Conservation (phyloP, 1,140 invertebrate genomes). For the Aphis craccivora region DNA sequence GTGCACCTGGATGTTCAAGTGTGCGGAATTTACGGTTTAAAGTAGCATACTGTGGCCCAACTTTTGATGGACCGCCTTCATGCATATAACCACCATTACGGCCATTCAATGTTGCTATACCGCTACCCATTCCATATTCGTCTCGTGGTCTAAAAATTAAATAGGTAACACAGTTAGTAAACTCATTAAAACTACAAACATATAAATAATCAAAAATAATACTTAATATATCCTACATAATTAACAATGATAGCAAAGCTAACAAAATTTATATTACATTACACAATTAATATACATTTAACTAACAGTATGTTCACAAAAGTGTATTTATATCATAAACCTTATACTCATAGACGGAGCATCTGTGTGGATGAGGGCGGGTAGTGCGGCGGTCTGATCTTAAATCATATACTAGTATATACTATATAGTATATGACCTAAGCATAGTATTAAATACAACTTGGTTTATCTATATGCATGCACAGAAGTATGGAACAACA, state of each 20-base stretch:
- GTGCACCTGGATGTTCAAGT: constrained; percentile 61
- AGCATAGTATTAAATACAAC: too few relatives aligned
- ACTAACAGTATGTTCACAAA: not conserved
- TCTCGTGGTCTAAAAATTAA: constrained; percentile 67
- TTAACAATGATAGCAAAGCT: constrained; percentile 35
- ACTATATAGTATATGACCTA: too few relatives aligned
- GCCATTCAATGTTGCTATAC: constrained; percentile 63
- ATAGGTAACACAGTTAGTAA: constrained; percentile 66
- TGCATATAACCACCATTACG: constrained; percentile 39
- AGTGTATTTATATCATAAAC: too few relatives aligned
- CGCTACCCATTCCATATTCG: constrained; percentile 67
- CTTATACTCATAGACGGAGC: too few relatives aligned
- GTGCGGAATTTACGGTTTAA: constrained; percentile 63
- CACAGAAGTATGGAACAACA: too few relatives aligned
- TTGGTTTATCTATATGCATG: too few relatives aligned
- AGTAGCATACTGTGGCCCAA: constrained; percentile 75
- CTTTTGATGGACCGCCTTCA: constrained; percentile 67
- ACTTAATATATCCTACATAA: not conserved
- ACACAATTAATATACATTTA: constrained; percentile 14
- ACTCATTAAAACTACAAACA: not conserved
- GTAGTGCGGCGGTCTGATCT: too few relatives aligned
- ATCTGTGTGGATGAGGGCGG: too few relatives aligned
- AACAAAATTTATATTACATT: not conserved
- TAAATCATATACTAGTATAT: too few relatives aligned
- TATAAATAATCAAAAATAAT: not conserved